Base-by-base conservation (phyloP, 2,888 invertebrate genomes). In the Pterostichus niger region DNA sequence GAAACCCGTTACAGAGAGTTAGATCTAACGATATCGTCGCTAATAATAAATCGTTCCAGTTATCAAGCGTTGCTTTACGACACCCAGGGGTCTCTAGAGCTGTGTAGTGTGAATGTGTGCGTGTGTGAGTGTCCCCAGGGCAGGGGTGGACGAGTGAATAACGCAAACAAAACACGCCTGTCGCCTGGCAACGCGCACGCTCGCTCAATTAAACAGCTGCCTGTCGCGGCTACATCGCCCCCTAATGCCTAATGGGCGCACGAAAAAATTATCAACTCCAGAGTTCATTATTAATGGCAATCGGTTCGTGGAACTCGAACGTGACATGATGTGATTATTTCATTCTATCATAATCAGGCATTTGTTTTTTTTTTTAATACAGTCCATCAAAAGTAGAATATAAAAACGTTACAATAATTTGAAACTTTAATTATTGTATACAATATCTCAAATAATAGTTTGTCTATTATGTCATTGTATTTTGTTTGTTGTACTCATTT, bases 91-190 rank as follows among this genome's bases (percentile, higher is more conserved):
- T 49, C 33, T 17, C 7, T 11, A 31, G 24, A 24, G 24, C 24
- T 24, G 40, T 6, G 4, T 17, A 6, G n/a, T 49, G 24, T 52
- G 46, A 49, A 44, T 46, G 68, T 31, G 33, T 71, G 52, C 17
- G 76, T 79, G 59, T 61, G 44, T 68, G 84, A 82, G 68, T 40
- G 68, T 86, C 86, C 86, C 86, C 52, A 24, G 86, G 85, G 86
- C 85, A 85, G 86, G 86, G 86, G 86, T 86, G 86, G 85, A 75
- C 82, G 82, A 56, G 77, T 56, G 56, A 54, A 77, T 40, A 77
- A 77, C 40, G 73, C 81, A 82, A 82, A 82, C 82, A 82, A 75
- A 75, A 82, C 82, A 61, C 75, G 82, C 75, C 82, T 75, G 82
- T 82, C 75, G 75, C 82, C 33, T 46, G 61, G 82, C 82, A 82